Evolutionary conservation across 2,113 vertebrate genomes (phyloP).

Genomic region (Poeciliopsis retropinna): DNA sequence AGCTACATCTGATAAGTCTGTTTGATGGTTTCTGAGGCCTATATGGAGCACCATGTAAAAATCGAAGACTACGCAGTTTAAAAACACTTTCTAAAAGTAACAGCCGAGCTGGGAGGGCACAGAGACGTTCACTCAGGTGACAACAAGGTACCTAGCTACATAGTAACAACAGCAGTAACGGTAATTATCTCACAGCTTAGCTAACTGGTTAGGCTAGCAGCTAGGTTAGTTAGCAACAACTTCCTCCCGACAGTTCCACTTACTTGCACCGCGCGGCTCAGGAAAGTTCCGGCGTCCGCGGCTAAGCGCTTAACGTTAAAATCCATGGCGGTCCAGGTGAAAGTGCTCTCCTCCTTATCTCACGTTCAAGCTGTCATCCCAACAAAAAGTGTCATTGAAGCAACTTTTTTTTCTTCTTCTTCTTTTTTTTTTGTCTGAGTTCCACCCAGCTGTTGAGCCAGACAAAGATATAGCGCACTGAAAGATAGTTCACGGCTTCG

Average conservation of each 20-base stretch:
- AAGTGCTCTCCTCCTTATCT: not conserved
- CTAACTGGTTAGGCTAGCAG: constrained; percentile 48
- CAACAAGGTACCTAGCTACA: constrained; percentile 1
- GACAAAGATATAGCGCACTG: constrained; percentile 31
- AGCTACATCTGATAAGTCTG: constrained; percentile 2
- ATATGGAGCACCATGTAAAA: not conserved
- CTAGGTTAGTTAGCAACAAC: constrained; percentile 42
- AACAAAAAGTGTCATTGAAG: constrained; percentile 62
- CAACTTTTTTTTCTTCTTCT: constrained; percentile 54
- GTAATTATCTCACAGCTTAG: constrained; percentile 26
- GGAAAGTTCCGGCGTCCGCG: constrained; percentile 93
- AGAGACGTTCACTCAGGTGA: not conserved
- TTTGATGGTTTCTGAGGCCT: constrained; percentile 37
- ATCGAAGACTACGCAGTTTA: not conserved
- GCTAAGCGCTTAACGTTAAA: constrained; percentile 95
- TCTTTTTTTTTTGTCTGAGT: constrained; percentile 40
- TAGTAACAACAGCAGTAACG: constrained; percentile 14
- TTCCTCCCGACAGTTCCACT: constrained; percentile 23
- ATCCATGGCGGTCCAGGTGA: constrained; percentile 81
- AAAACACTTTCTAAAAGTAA: not conserved
- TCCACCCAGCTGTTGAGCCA: constrained; percentile 74
- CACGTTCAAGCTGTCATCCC: constrained; percentile 48
- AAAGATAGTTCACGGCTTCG: constrained; percentile 20
- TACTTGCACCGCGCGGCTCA: constrained; percentile 95
- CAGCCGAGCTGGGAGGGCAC: not conserved